phyloP scores from a whole-genome alignment of 2,888 invertebrate genomes.

The Xestoiulus laeticollis region DNA sequence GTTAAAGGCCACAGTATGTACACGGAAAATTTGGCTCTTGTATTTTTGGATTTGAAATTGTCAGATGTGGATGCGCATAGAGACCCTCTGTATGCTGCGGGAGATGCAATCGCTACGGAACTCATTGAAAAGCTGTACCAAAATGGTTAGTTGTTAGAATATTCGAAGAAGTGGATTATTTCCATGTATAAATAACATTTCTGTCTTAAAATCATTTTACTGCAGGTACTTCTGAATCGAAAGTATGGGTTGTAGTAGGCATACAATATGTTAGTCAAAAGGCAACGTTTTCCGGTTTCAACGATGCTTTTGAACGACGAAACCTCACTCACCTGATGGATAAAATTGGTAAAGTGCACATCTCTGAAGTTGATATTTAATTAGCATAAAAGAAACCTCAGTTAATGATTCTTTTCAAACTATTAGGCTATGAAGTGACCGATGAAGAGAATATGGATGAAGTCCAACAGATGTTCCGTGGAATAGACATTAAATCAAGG shows the following conservation, averaged over 20 bases:
- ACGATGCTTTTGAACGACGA: constrained; percentile 45
- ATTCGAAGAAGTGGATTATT: too few species aligned
- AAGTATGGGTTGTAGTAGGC: constrained; percentile 43
- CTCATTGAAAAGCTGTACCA: constrained; percentile 41
- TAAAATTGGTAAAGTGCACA: constrained; percentile 32
- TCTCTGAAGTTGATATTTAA: neutral
- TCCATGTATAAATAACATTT: too few species aligned
- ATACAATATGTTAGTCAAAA: constrained; percentile 39
- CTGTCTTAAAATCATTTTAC: too few species aligned
- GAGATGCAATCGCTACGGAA: constrained; percentile 44
- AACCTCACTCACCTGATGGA: constrained; percentile 34
- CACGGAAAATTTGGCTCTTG: constrained; percentile 30
- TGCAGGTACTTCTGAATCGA: neutral
- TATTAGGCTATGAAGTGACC: constrained; percentile 49
- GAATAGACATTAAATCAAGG: constrained; percentile 46
- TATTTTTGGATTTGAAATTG: constrained; percentile 52
- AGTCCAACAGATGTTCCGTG: constrained; percentile 51
- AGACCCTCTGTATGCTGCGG: constrained; percentile 51
- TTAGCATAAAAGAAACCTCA: neutral
- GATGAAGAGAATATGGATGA: constrained; percentile 51
- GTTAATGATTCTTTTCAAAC: neutral
- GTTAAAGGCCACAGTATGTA: constrained; percentile 41
- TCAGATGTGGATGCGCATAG: constrained; percentile 50
- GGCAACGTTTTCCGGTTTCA: constrained; percentile 46
- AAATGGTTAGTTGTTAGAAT: constrained; percentile 46